phyloP scores from a whole-genome alignment of 2,888 invertebrate genomes.

The Brachynemurus nebulosus region DNA sequence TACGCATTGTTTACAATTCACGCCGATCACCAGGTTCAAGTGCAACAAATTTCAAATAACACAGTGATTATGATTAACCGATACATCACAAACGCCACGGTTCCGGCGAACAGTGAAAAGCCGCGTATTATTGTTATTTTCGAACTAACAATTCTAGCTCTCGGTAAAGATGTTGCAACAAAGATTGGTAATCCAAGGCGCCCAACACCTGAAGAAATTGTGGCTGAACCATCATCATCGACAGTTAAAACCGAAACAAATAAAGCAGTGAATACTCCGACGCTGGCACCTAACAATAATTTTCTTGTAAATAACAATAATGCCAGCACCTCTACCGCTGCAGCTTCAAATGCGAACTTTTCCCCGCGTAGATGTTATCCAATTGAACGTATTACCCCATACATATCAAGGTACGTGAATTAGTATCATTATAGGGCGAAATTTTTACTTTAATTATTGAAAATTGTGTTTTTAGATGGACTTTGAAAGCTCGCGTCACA shows the following conservation, averaged over 20 bases:
- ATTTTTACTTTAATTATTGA: too few species aligned
- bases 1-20: conserved; percentile 88
- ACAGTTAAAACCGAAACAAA: conserved; percentile 1
- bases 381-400: conserved; percentile 79
- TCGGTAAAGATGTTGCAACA: conserved; percentile 55
- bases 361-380: conserved; percentile 39
- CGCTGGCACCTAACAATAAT: conserved; percentile 10
- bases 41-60: conserved; percentile 42
- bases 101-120: too few species aligned
- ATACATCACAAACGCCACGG: conserved; percentile 73
- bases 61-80: conserved; percentile 67
- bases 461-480: conserved; percentile 51
- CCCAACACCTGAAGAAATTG: conserved; percentile 22
- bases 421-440: too few species aligned
- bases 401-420: conserved; percentile 68
- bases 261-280: conserved; percentile 8
- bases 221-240: conserved; percentile 15
- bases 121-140: conserved; percentile 73
- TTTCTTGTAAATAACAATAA: too few species aligned
- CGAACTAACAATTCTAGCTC: conserved; percentile 56
- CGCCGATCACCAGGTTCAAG: conserved; percentile 42
- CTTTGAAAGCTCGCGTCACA: conserved; percentile 78
- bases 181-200: conserved; percentile 69
- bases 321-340: too few species aligned
- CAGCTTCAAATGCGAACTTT: conserved; percentile 19